Evolutionary conservation across 2,888 invertebrate genomes (phyloP), one percentile per base, ranked within the genome.

Genomic region (Euplexia lucipara): DNA sequence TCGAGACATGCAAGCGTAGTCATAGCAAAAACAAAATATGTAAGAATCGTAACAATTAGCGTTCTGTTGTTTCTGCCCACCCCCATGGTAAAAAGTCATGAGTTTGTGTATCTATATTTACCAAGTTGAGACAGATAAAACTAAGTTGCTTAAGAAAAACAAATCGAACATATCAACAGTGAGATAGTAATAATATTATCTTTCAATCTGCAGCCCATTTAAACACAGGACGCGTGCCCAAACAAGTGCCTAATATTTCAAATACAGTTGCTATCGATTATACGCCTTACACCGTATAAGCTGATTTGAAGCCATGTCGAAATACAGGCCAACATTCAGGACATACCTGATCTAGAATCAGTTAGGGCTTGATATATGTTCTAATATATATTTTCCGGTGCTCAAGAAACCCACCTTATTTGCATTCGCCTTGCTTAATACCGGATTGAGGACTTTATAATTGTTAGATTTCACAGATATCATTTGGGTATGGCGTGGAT

Each of bases 311-410:
- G 22, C n/a, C 34, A 26, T 74, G 53, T 60, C 41, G 74, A 54
- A 76, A 74, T 60, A 35, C 16, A 5, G 1, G 10, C 18, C 45
- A 20, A n/a, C 57, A 60, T 53, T 66, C 22, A 51, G 39, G 20
- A 66, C 77, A 58, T 49, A 42, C 41, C 32, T 22, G 35, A 10
- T 59, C 60, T 59, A 75, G 45, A 69, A 44, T 45, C 54, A 68
- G 12, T 45, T 41, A 44, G 20, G 34, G 22, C 45, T 48, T 56
- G 34, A 63, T 63, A 44, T 44, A 65, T 45, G 56, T 60, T 58
- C 45, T 64, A 54, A 72, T 63, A 53, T 1, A 48, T 5, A 66
- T 58, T 76, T 71, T 76, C 74, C 72, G 72, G 72, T 66, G 53
- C 14, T 34, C 53, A 26, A 16, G 18, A 26, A 45, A 45, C 18